phyloP scores from a whole-genome alignment of 2,888 invertebrate genomes.

The Lepidocyrtoides sp. region DNA sequence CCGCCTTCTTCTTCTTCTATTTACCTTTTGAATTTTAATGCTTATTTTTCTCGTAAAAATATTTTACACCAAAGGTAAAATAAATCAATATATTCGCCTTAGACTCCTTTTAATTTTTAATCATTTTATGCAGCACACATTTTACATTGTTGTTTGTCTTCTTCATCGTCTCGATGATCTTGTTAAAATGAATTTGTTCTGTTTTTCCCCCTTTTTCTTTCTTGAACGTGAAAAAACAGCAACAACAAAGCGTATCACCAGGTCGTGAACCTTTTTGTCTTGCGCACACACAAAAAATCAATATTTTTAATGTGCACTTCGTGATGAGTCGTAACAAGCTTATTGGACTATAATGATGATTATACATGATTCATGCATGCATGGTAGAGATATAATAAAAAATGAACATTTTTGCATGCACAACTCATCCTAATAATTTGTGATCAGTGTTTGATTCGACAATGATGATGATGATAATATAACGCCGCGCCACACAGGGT shows the following conservation, averaged over 20 bases:
- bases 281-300: constrained; percentile 47
- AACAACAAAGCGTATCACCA: neutral
- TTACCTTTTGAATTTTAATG: constrained; percentile 1
- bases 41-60: neutral
- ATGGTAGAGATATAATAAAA: neutral
- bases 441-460: neutral
- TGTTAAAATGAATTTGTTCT: neutral
- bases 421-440: neutral
- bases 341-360: neutral
- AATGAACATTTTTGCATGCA: neutral
- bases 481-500: too few relatives aligned
- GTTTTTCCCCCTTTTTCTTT: neutral
- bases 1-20: constrained; percentile 34
- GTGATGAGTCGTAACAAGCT: constrained; percentile 50
- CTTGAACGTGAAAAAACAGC: too few relatives aligned
- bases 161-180: neutral
- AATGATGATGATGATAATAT: too few relatives aligned
- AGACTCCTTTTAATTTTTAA: neutral
- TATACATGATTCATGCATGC: neutral
- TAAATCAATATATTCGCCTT: neutral
- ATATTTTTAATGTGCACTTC: constrained; percentile 66
- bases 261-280: constrained; percentile 60
- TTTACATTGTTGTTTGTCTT: too few relatives aligned
- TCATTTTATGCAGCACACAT: neutral
- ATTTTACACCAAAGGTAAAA: neutral